Evolutionary conservation across 2,888 invertebrate species (phyloP).

Genomic region (Orchesella flavescens): DNA sequence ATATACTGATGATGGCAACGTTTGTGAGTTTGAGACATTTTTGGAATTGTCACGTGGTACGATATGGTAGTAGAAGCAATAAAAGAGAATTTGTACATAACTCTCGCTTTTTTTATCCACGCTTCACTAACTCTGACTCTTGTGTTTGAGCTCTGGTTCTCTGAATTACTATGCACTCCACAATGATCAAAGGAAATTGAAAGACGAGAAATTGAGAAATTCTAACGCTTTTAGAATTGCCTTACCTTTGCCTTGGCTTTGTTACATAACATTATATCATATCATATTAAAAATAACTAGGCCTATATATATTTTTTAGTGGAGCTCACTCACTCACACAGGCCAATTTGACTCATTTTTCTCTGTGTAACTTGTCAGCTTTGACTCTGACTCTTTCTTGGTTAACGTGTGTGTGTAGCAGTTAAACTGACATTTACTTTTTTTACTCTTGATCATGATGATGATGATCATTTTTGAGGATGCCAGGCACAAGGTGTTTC

Average conservation of each 20-base stretch:
- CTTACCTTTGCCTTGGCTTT: too few species aligned
- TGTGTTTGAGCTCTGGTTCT: too few species aligned
- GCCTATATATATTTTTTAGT: too few species aligned
- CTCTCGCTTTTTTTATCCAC: conserved; percentile 14
- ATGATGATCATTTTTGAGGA: background rate
- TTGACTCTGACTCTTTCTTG: background rate
- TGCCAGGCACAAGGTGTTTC: conserved; percentile 12
- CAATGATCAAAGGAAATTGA: conserved; percentile 9
- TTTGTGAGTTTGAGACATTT: too few species aligned
- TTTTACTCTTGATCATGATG: background rate
- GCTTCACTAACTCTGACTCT: background rate
- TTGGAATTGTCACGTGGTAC: too few species aligned
- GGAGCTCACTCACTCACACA: too few species aligned
- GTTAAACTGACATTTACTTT: too few species aligned
- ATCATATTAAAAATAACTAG: too few species aligned
- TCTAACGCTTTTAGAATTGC: background rate
- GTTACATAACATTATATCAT: too few species aligned
- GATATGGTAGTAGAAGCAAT: background rate
- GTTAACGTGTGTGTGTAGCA: background rate
- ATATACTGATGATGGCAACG: too few species aligned
- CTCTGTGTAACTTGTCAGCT: background rate
- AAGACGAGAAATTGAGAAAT: background rate
- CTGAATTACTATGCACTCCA: too few species aligned
- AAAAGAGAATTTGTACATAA: background rate
- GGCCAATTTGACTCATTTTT: too few species aligned